Conservation (phyloP, 2,113 vertebrate species). For the Girardinichthys multiradiatus region DNA sequence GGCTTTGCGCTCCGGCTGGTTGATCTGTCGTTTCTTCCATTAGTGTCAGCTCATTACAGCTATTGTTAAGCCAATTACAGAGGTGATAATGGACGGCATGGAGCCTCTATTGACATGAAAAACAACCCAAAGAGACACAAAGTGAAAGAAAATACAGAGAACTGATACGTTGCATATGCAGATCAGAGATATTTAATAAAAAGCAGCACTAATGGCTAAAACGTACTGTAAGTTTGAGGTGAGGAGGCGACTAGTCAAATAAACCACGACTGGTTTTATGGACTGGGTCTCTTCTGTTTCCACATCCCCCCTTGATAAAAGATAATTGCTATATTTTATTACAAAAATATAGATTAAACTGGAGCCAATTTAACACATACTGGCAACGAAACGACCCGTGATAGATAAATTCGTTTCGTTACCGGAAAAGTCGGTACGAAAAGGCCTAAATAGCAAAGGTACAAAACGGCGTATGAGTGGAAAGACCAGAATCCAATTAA, state of each 20-base stretch:
- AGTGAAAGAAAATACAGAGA: neutral
- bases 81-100: constrained; percentile 80
- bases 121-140: constrained; percentile 40
- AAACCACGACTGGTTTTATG: too few relatives aligned
- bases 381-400: too few relatives aligned
- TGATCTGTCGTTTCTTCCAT: constrained; percentile 75
- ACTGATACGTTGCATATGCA: neutral
- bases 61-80: constrained; percentile 79
- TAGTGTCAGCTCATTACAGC: constrained; percentile 73
- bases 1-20: too few relatives aligned
- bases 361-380: too few relatives aligned
- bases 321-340: too few relatives aligned
- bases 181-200: neutral
- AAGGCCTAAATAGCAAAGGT: neutral
- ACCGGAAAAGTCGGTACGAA: neutral
- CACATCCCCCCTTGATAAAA: too few relatives aligned
- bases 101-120: constrained; percentile 42
- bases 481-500: neutral
- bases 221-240: too few relatives aligned
- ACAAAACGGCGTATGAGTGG: neutral
- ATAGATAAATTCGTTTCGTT: neutral
- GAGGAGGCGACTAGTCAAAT: too few relatives aligned
- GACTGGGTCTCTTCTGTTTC: too few relatives aligned
- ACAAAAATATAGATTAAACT: too few relatives aligned
- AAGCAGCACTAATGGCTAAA: too few relatives aligned